Conservation (phyloP, 2,888 invertebrate species). For the Eilema sororculum region DNA sequence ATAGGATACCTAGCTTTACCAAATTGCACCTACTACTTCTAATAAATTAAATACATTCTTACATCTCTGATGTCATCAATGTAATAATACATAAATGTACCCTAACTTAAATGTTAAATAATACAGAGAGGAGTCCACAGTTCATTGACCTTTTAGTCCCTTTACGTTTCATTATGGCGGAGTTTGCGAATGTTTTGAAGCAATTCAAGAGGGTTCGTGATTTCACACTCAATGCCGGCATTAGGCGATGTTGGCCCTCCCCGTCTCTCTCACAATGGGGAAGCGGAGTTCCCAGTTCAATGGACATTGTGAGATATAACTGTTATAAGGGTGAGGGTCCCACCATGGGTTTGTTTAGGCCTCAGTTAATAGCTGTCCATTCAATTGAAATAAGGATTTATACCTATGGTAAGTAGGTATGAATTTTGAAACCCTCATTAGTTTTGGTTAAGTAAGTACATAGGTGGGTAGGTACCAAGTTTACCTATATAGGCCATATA, state of each 20-base stretch:
- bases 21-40: too few species aligned
- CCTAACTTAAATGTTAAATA: too few species aligned
- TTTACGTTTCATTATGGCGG: conserved; percentile 18
- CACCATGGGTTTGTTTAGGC: conserved; percentile 37
- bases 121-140: neutral
- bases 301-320: conserved; percentile 31
- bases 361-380: conserved; percentile 53
- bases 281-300: conserved; percentile 43
- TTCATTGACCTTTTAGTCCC: conserved; percentile 38
- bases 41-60: too few species aligned
- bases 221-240: conserved; percentile 56
- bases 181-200: conserved; percentile 25
- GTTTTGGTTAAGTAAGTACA: neutral
- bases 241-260: conserved; percentile 55
- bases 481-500: too few species aligned
- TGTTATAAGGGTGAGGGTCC: conserved; percentile 55
- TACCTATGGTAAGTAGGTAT: too few species aligned
- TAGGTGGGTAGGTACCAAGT: neutral
- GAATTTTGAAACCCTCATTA: neutral
- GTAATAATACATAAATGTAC: too few species aligned
- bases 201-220: conserved; percentile 58
- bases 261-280: conserved; percentile 44
- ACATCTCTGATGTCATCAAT: neutral
- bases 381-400: conserved; percentile 70
- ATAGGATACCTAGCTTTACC: too few species aligned